Percentiles rank a stretch among this genome's conserved stretches.
These are phyloP conservation scores for Zaprionus africanus DNA, from an alignment of 1,140 invertebrate genomes.

Conservation along the genomic window DNA sequence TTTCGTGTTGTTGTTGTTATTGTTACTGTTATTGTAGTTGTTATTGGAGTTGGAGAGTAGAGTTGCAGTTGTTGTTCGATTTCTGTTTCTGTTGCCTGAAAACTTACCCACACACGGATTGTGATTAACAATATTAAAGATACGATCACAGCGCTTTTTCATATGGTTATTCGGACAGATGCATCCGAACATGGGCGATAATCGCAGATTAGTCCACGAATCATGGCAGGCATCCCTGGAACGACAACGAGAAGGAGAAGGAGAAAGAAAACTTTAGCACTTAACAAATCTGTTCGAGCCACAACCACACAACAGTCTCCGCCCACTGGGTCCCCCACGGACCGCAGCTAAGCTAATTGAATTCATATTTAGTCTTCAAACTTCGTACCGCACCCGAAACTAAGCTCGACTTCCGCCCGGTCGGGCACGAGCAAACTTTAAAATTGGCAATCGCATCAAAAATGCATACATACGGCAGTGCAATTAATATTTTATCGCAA, in stretches of 20 bases:
- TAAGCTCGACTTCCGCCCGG: slow-evolving; percentile 59
- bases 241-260: slow-evolving; percentile 34
- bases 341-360: slow-evolving; percentile 60
- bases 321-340: background rate
- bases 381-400: background rate
- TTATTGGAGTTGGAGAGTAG: slow-evolving; percentile 30
- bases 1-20: slow-evolving; percentile 27
- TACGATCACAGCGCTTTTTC: slow-evolving; percentile 93
- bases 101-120: slow-evolving; percentile 96
- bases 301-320: slow-evolving; percentile 17
- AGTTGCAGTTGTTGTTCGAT: slow-evolving; percentile 46
- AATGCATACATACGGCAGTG: slow-evolving; percentile 75
- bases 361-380: slow-evolving; percentile 57
- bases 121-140: slow-evolving; percentile 94
- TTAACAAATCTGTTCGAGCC: slow-evolving; percentile 10
- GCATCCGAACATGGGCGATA: slow-evolving; percentile 95
- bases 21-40: slow-evolving; percentile 41
- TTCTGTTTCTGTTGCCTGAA: slow-evolving; percentile 39
- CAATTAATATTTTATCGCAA: slow-evolving; percentile 82
- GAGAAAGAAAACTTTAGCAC: slow-evolving; percentile 19
- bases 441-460: slow-evolving; percentile 82
- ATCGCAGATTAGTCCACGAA: slow-evolving; percentile 91
- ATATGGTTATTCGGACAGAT: slow-evolving; percentile 95
- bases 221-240: slow-evolving; percentile 92
- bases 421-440: slow-evolving; percentile 66